Base-by-base conservation (phyloP, 2,888 invertebrate genomes). In the Patella pellucida region DNA sequence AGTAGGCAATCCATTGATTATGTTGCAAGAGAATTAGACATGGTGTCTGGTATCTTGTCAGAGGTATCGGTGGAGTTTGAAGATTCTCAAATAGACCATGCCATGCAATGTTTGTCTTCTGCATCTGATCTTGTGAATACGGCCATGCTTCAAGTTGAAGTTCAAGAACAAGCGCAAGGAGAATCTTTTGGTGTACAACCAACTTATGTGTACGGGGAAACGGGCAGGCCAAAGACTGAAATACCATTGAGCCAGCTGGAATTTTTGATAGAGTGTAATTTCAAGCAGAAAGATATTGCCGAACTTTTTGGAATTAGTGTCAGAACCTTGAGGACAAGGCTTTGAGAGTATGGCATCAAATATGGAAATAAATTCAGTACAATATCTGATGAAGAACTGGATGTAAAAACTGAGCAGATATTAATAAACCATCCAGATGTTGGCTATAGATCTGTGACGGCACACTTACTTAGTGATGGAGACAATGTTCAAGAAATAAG, bases 351-450 rank as follows among this genome's bases (percentile, higher is more conserved):
- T 62, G 62, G 62, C 4, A 62, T 62, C 62, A n/a, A 62, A 62
- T 62, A 62, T 62, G 62, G 11, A 16, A 62, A 62, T 5, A 62
- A 62, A 11, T 62, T 62, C 11, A 62, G 62, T 62, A 62, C n/a
- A n/a, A 62, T 62, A 62, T 62, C 62, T 62, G 62, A 62, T 62
- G 62, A 62, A n/a, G 62, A 62, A 62, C 62, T 62, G n/a, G 62
- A 62, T 62, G 62, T n/a, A 62, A 62, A 62, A n/a, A 62, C n/a
- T n/a, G 62, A 62, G 62, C 62, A 62, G n/a, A 62, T 62, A n/a
- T 62, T 62, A 62, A 62, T 62, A 16, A 62, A 62, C 62, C 62
- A n/a, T 62, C 62, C 62, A 9, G 62, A 62, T 62, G 62, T 27
- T 27, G 62, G 62, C n/a, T 62, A 62, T 62, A 62, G 62, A 62